These are phyloP conservation scores for Nephotettix cincticeps DNA, from an alignment of 1,140 invertebrate genomes.

Conservation along the genomic window DNA sequence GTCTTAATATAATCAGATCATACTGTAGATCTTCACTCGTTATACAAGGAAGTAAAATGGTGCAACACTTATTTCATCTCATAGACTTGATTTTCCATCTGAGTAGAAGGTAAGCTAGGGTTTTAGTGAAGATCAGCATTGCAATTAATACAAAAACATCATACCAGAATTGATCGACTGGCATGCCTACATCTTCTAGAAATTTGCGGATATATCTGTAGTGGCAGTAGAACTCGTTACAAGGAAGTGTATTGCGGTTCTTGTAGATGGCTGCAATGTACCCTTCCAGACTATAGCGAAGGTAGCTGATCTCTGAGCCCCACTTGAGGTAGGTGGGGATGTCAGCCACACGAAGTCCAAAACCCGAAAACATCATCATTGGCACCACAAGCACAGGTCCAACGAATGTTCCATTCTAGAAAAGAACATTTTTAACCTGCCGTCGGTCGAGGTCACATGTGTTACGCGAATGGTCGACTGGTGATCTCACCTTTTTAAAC, in stretches of 20 bases:
- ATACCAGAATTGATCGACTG: conserved; percentile 77
- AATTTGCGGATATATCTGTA: conserved; percentile 74
- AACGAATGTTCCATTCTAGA: conserved; percentile 77
- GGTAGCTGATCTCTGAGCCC: conserved; percentile 85
- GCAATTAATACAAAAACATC: conserved; percentile 72
- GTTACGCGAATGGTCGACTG: no score
- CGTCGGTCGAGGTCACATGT: no score
- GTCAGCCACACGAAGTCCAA: conserved; percentile 73
- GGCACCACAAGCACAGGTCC: conserved; percentile 76
- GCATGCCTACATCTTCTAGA: conserved; percentile 76
- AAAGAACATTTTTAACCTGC: no score
- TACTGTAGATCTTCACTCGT: no score
- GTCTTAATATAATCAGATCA: no score
- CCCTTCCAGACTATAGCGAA: conserved; percentile 87
- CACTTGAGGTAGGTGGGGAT: conserved; percentile 82
- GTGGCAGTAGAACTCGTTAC: conserved; percentile 67
- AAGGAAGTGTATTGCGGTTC: conserved; percentile 62
- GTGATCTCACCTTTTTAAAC: no score
- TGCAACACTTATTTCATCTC: conserved; percentile 59
- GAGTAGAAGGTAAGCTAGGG: conserved; percentile 75
- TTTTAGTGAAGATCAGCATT: conserved; percentile 69
- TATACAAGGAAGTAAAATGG: no score
- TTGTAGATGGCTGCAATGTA: conserved; percentile 80
- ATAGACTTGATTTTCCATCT: conserved; percentile 72
- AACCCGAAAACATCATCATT: conserved; percentile 87